A percentile compares a stretch with the other conserved stretches of the same genome.
Evolutionary conservation across 1,140 invertebrate species (phyloP).

Genomic region (Euura lappo): DNA sequence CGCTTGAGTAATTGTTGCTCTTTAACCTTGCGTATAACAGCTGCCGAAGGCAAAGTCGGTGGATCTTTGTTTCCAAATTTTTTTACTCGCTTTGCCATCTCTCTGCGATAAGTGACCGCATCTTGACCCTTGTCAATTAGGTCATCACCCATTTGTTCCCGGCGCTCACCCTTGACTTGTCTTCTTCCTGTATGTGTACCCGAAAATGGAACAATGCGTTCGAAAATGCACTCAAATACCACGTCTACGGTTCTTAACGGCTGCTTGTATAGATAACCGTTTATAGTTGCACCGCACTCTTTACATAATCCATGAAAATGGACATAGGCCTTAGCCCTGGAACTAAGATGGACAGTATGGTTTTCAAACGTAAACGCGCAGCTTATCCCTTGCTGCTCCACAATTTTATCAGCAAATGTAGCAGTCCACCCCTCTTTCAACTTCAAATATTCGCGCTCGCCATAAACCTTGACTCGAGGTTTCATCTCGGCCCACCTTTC

Average conservation of each 20-base stretch:
- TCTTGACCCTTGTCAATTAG: slow-evolving; percentile 19
- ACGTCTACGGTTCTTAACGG: slow-evolving; percentile 14
- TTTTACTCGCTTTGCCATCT: slow-evolving; percentile 20
- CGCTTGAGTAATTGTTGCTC: slow-evolving; percentile 11
- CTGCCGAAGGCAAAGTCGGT: slow-evolving; percentile 15
- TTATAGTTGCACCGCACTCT: slow-evolving; percentile 16
- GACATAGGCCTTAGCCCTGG: slow-evolving; percentile 11
- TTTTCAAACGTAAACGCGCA: slow-evolving; percentile 20
- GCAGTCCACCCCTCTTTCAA: slow-evolving; percentile 13
- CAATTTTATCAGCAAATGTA: slow-evolving; percentile 17
- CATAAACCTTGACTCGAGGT: neutral
- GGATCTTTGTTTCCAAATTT: slow-evolving; percentile 23
- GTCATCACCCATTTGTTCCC: slow-evolving; percentile 12
- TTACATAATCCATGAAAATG: slow-evolving; percentile 11
- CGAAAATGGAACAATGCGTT: neutral
- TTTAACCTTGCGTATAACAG: slow-evolving; percentile 19
- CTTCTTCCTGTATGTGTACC: slow-evolving; percentile 11
- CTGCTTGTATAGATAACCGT: slow-evolving; percentile 14
- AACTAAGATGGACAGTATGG: slow-evolving; percentile 5
- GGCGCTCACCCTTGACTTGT: slow-evolving; percentile 16
- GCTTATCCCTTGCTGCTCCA: slow-evolving; percentile 12
- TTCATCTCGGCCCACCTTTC: slow-evolving; percentile 10
- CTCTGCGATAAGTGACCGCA: slow-evolving; percentile 10
- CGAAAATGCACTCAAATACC: slow-evolving; percentile 10
- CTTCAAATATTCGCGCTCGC: neutral